Percentiles rank a stretch among this genome's conserved stretches.
phyloP scores from a whole-genome alignment of 2,888 invertebrate species.

The Resseliella maxima region DNA sequence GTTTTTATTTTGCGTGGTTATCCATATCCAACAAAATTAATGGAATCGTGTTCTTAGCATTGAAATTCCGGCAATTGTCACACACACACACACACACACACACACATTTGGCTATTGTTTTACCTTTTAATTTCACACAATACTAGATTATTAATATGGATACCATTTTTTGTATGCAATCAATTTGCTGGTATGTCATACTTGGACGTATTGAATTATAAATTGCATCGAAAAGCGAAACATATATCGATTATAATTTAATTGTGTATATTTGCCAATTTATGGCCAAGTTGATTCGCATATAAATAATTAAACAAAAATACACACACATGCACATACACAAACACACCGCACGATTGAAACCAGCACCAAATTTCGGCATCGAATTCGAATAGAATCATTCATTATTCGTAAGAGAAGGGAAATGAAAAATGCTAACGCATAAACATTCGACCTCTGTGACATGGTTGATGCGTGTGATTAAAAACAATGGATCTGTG shows the following conservation, averaged over 20 bases:
- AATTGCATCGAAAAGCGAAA: neutral
- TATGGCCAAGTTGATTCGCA: too few species aligned
- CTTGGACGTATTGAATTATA: slow-evolving; percentile 19
- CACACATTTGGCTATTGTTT: too few species aligned
- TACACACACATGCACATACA: neutral
- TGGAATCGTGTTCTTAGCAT: slow-evolving; percentile 1
- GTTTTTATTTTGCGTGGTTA: slow-evolving; percentile 1
- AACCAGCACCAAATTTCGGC: neutral
- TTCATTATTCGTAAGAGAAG: too few species aligned
- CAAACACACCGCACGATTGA: neutral
- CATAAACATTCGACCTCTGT: neutral
- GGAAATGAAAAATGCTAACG: neutral
- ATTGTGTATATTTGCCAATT: neutral
- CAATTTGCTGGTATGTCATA: neutral
- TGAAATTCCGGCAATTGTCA: neutral
- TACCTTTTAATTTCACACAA: neutral
- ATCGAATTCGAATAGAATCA: neutral
- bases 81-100: too few species aligned
- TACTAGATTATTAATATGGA: neutral
- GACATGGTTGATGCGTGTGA: too few species aligned
- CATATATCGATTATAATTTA: neutral
- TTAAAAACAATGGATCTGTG: neutral
- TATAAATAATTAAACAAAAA: neutral
- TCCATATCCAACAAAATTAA: neutral
- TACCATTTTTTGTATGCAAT: neutral